phyloP scores from a whole-genome alignment of 2,888 invertebrate species.

The Fissipunctia ypsillon region DNA sequence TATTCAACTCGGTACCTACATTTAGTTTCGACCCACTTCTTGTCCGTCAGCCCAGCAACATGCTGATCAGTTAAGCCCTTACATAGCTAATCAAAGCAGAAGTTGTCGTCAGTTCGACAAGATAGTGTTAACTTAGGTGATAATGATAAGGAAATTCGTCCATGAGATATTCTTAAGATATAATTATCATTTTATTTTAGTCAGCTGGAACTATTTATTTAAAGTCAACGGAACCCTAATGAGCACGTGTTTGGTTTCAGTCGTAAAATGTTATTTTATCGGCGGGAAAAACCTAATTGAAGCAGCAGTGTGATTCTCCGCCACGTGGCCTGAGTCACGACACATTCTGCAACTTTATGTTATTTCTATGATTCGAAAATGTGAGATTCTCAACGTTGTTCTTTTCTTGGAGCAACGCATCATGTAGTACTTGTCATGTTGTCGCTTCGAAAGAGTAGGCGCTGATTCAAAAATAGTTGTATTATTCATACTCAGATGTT shows the following conservation, averaged over 20 bases:
- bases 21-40: no score
- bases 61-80: no score
- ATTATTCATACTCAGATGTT: constrained; percentile 23
- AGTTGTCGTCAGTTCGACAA: no score
- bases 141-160: not conserved
- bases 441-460: constrained; percentile 16
- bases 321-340: constrained; percentile 40
- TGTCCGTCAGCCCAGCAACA: no score
- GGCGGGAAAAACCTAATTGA: constrained; percentile 53
- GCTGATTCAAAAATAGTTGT: constrained; percentile 7
- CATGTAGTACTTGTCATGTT: constrained; percentile 9
- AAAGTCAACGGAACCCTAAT: constrained; percentile 47
- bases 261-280: constrained; percentile 57
- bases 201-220: not conserved
- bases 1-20: not conserved
- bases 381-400: not conserved
- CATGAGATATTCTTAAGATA: not conserved
- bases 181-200: not conserved
- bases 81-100: no score
- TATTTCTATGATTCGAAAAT: constrained; percentile 1
- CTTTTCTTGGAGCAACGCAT: constrained; percentile 27
- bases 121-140: no score
- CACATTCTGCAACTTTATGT: constrained; percentile 23
- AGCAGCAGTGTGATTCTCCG: constrained; percentile 33
- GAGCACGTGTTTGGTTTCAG: constrained; percentile 31